Conservation (phyloP, 1,140 invertebrate genomes). For the Heliconius himera region DNA sequence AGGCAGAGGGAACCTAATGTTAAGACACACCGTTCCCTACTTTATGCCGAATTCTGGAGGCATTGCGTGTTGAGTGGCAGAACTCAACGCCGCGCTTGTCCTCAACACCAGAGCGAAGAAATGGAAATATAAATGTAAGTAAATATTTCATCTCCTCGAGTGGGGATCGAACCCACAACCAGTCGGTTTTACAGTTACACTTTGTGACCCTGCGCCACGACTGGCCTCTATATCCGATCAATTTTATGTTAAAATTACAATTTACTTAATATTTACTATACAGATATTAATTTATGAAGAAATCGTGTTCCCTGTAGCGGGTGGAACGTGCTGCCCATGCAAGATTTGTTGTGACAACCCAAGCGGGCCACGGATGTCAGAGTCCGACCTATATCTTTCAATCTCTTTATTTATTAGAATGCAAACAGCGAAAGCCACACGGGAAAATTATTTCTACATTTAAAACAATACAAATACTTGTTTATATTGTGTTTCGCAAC, state of each 20-base stretch:
- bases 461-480: neutral
- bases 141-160: too few species aligned
- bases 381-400: slow-evolving; percentile 52
- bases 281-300: neutral
- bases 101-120: too few species aligned
- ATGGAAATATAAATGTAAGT: too few species aligned
- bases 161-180: too few species aligned
- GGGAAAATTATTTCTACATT: slow-evolving; percentile 25
- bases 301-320: slow-evolving; percentile 2
- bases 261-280: neutral
- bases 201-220: too few species aligned
- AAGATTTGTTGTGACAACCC: slow-evolving; percentile 33
- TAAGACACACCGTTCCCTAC: too few species aligned
- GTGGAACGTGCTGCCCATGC: slow-evolving; percentile 19
- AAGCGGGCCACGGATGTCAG: slow-evolving; percentile 24
- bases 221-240: neutral
- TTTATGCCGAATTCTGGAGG: too few species aligned
- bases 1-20: too few species aligned
- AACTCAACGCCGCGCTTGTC: too few species aligned
- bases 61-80: too few species aligned
- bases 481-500: neutral
- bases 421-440: slow-evolving; percentile 23
- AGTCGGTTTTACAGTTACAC: too few species aligned
- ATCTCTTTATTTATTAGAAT: slow-evolving; percentile 49
- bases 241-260: neutral